These are phyloP conservation scores for Drosophila erecta DNA, from an alignment of 1,140 invertebrate species.

Conservation along the genomic window DNA sequence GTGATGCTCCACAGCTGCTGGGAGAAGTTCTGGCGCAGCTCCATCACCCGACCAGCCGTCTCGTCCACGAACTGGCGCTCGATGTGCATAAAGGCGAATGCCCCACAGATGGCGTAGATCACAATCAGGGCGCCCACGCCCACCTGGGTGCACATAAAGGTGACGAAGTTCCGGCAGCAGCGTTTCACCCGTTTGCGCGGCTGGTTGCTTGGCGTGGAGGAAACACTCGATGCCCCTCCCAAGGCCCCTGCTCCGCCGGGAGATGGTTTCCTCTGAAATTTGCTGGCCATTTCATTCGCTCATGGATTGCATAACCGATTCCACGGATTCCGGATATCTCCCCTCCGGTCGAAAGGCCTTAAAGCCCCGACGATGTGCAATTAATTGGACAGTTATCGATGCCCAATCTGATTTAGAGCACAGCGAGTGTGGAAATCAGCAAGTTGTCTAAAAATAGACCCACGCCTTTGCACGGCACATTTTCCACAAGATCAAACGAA, in stretches of 20 bases:
- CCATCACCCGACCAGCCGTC: constrained; percentile 85
- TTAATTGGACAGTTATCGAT: constrained; percentile 45
- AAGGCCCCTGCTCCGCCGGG: constrained; percentile 19
- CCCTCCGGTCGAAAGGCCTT: constrained; percentile 1
- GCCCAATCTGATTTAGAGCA: constrained; percentile 29
- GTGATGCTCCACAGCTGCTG: constrained; percentile 91
- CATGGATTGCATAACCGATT: constrained; percentile 43
- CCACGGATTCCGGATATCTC: constrained; percentile 8
- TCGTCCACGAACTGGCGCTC: constrained; percentile 90
- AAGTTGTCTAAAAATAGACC: constrained; percentile 48
- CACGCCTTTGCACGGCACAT: constrained; percentile 43
- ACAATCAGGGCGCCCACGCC: constrained; percentile 97
- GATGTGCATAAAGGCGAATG: constrained; percentile 94
- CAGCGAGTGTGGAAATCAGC: constrained; percentile 37
- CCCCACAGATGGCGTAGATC: constrained; percentile 97
- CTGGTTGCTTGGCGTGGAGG: constrained; percentile 88
- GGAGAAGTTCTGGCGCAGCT: constrained; percentile 86
- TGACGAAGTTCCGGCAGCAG: constrained; percentile 93
- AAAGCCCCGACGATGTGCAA: constrained; percentile 23
- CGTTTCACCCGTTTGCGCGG: constrained; percentile 88
- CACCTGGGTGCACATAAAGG: constrained; percentile 97
- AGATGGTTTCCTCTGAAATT: constrained; percentile 71
- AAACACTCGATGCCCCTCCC: constrained; percentile 44
- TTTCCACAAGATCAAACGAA: constrained; percentile 37
- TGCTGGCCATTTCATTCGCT: constrained; percentile 52